Base-by-base conservation (phyloP, 2,888 invertebrate genomes). In the Limenitis camilla region DNA sequence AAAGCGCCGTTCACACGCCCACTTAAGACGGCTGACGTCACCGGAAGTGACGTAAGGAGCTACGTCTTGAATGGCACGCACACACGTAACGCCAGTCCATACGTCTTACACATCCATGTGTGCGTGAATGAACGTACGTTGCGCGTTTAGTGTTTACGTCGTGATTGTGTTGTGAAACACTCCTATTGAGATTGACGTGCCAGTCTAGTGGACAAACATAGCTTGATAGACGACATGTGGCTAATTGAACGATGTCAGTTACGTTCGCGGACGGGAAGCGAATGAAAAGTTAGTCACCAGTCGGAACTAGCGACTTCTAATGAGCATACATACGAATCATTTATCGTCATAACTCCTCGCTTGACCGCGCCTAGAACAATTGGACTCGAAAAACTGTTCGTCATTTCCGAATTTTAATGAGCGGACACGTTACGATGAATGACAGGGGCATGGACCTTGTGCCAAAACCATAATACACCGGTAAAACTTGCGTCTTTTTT, bases 391-490 rank as follows among this genome's bases (percentile, higher is more conserved):
- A 81, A 81, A 80, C 72, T 74, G 78, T 79, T 73, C 76, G 81
- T 86, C 86, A 86, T 80, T 81, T 85, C 85, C 83, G 77, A 84
- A 82, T 77, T 79, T 78, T 80, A 81, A 83, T 82, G 78, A 77
- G 75, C 65, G 66, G 66, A 70, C 67, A 66, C 65, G 71, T 72
- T 69, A 71, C 69, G 66, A 68, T 77, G 77, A 78, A 74, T 77
- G 78, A 78, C 77, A 72, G 73, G 81, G 78, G 79, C 81, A 78
- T 78, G 80, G 78, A 78, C 80, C 71, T 70, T 71, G 74, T 72
- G 79, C 81, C 69, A 80, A 82, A 82, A 79, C 76, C 72, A 72
- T 76, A 79, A 69, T 69, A 76, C 70, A 74, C 71, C 50, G 55
- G 56, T 66, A 60, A 65, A 61, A 46, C 65, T 52, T 45, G 53